Evolutionary conservation across 1,140 invertebrate genomes (phyloP).

Genomic region (Elymnias hypermnestra): DNA sequence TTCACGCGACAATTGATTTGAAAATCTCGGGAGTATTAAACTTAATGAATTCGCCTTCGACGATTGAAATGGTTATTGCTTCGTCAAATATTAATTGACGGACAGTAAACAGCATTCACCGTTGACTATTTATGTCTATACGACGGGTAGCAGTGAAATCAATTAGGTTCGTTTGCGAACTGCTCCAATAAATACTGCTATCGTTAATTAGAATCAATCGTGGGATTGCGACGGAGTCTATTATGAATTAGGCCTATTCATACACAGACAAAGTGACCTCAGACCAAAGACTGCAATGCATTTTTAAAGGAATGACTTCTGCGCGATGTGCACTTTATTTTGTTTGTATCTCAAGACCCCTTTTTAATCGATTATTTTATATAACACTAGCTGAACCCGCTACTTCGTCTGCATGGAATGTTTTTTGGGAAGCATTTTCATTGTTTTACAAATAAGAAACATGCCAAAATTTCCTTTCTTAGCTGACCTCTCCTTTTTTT

Average conservation of each 20-base stretch:
- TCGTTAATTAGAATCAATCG: slow-evolving; percentile 74
- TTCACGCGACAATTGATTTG: slow-evolving; percentile 4
- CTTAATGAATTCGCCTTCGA: slow-evolving; percentile 3
- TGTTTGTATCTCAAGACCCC: no score
- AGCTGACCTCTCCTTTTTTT: no score
- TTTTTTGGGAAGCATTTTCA: no score
- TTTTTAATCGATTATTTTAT: no score
- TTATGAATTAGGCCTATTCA: slow-evolving; percentile 54
- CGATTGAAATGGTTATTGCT: slow-evolving; percentile 15
- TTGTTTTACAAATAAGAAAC: no score
- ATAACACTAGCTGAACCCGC: no score
- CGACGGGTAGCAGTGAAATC: slow-evolving; percentile 50
- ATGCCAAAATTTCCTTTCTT: no score
- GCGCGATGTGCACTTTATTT: no score
- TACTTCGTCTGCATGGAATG: no score
- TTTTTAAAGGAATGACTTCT: no score
- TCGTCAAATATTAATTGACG: slow-evolving; percentile 32
- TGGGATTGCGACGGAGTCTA: slow-evolving; percentile 57
- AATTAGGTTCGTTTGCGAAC: slow-evolving; percentile 69
- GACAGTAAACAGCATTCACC: slow-evolving; percentile 36
- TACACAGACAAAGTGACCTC: background rate
- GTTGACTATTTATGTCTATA: slow-evolving; percentile 30
- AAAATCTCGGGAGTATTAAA: slow-evolving; percentile 6
- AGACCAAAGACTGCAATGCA: slow-evolving; percentile 11
- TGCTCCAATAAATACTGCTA: slow-evolving; percentile 71